These are phyloP conservation scores for Scaptomyza polygonia DNA, from an alignment of 2,888 invertebrate genomes.

Conservation along the genomic window DNA sequence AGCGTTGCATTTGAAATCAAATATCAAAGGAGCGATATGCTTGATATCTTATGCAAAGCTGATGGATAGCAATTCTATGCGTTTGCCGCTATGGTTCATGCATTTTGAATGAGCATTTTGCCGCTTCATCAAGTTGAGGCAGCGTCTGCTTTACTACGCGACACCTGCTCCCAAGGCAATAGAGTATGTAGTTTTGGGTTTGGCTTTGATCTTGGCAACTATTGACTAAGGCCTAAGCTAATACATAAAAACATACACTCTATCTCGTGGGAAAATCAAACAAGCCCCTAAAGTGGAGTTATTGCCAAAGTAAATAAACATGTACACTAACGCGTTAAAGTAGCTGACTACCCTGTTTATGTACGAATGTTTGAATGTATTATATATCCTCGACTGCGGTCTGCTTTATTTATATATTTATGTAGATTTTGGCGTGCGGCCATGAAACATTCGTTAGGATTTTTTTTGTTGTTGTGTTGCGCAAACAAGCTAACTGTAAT, in stretches of 20 bases:
- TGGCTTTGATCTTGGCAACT: slow-evolving; percentile 69
- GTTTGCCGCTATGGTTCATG: slow-evolving; percentile 19
- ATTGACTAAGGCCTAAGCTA: slow-evolving; percentile 69
- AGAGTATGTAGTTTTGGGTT: slow-evolving; percentile 32
- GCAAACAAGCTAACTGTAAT: slow-evolving; percentile 56
- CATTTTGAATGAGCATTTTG: slow-evolving; percentile 48
- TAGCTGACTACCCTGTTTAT: slow-evolving; percentile 22
- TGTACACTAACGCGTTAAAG: slow-evolving; percentile 36
- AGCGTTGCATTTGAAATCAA: slow-evolving; percentile 31
- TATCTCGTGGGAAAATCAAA: slow-evolving; percentile 67
- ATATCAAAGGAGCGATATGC: slow-evolving; percentile 1
- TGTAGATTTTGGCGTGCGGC: slow-evolving; percentile 37
- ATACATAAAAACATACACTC: slow-evolving; percentile 25
- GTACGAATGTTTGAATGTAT: neutral
- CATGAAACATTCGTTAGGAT: slow-evolving; percentile 22
- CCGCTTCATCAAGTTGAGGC: slow-evolving; percentile 21
- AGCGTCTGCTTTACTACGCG: slow-evolving; percentile 27
- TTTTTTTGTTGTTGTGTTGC: slow-evolving; percentile 28
- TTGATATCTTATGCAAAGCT: slow-evolving; percentile 22
- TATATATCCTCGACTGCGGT: slow-evolving; percentile 21
- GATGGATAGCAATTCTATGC: slow-evolving; percentile 1
- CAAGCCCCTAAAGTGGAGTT: slow-evolving; percentile 43
- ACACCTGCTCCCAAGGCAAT: slow-evolving; percentile 40
- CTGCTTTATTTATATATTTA: slow-evolving; percentile 56
- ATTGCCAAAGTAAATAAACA: slow-evolving; percentile 53